phyloP scores from a whole-genome alignment of 2,113 vertebrate genomes.

The Eubucco bourcierii region DNA sequence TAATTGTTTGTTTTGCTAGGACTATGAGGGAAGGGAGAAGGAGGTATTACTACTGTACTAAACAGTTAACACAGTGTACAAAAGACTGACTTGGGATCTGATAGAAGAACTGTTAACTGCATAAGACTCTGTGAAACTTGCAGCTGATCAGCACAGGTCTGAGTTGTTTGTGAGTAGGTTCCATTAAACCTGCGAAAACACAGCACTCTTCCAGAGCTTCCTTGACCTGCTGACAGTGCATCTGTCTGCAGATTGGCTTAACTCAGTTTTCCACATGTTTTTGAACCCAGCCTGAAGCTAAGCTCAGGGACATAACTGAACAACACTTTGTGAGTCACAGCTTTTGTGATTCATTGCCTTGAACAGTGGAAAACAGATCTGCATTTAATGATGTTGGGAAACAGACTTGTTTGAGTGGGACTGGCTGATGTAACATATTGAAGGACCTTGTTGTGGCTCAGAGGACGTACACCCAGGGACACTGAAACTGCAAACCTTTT shows the following conservation, averaged over 20 bases:
- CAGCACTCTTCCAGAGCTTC: background rate
- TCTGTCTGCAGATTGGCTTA: background rate
- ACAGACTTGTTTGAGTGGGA: background rate
- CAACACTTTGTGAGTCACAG: background rate
- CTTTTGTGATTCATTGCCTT: slow-evolving; percentile 7
- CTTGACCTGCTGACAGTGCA: background rate
- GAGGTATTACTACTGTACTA: background rate
- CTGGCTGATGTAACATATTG: background rate
- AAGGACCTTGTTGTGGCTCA: background rate
- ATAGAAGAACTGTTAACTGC: background rate
- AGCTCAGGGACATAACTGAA: background rate
- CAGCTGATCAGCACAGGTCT: background rate
- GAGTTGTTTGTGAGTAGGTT: background rate
- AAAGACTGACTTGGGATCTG: background rate
- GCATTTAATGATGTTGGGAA: background rate
- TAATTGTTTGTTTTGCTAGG: background rate
- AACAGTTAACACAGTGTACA: background rate
- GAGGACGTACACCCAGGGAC: background rate
- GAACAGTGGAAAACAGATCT: background rate
- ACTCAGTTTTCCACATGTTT: background rate
- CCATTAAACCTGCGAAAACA: background rate
- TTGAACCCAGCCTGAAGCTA: background rate
- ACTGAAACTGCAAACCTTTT: background rate
- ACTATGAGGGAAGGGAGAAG: background rate
- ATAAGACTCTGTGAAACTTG: background rate